phyloP scores from a whole-genome alignment of 2,888 invertebrate species.

The Oligia latruncula region DNA sequence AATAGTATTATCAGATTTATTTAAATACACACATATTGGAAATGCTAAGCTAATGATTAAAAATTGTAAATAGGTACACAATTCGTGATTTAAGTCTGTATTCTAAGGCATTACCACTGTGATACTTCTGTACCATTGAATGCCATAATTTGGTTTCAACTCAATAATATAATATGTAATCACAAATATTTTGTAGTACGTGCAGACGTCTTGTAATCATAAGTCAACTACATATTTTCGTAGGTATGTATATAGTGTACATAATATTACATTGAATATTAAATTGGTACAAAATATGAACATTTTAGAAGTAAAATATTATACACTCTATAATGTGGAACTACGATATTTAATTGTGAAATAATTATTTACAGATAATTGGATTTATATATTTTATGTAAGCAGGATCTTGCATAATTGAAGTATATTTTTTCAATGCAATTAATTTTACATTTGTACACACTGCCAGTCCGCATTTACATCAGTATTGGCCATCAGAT shows the following conservation, averaged over 20 bases:
- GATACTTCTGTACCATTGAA: conserved; percentile 78
- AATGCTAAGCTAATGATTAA: conserved; percentile 58
- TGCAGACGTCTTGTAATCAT: conserved; percentile 66
- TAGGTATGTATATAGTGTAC: conserved; percentile 80
- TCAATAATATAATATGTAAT: conserved; percentile 54
- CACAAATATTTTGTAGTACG: conserved; percentile 60
- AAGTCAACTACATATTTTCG: conserved; percentile 70
- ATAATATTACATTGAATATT: conserved; percentile 69
- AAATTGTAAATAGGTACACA: conserved; percentile 65
- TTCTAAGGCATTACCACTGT: conserved; percentile 72
- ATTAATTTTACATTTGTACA: conserved; percentile 73
- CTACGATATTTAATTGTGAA: conserved; percentile 66
- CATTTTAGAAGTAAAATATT: conserved; percentile 60
- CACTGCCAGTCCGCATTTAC: conserved; percentile 86
- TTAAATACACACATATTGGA: conserved; percentile 52
- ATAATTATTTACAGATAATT: conserved; percentile 62
- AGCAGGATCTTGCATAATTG: conserved; percentile 82
- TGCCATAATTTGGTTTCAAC: conserved; percentile 65
- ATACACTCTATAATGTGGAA: conserved; percentile 69
- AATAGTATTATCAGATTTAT: conserved; percentile 65
- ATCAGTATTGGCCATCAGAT: conserved; percentile 68
- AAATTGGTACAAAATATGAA: conserved; percentile 68
- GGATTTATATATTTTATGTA: conserved; percentile 70
- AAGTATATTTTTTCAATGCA: conserved; percentile 75
- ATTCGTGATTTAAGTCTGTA: conserved; percentile 61